Evolutionary conservation across 30 jellyfish, hydroid and myxozoan species (phyloP), one percentile per base, ranked within the genome.

Genomic region (Nemopilema nomurai): DNA sequence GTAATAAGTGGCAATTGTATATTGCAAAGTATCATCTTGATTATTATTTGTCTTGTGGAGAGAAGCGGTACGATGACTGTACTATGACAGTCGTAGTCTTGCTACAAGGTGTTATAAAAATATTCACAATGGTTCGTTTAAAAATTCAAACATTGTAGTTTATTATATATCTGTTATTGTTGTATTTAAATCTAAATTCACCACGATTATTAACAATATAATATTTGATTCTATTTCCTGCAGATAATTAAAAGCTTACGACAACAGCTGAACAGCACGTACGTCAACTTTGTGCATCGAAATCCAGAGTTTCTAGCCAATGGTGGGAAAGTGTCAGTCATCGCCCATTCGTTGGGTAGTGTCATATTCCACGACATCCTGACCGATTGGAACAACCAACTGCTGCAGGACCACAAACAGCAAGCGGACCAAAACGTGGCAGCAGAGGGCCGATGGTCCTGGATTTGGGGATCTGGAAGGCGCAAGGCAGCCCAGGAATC

Each of bases 311-410:
- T 94, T 63, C 88, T 32, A 31, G 86, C 87, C 33, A 80, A 82
- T 51, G 91, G 91, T 29, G 99, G 99, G 51, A 89, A 85, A 82
- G 97, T 94, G 1, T 94, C 99, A 16, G 90, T 94, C 28, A 86
- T 94, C 22, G 96, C 99, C 0, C 99, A 94, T 65, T 94, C 99
- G 18, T 92, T 94, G 73, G 99, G 99, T 1, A 94, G 99, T 75
- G 99, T 94, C 32, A 89, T 94, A 41, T 73, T 94, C 53, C 96
- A 94, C 72, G 98, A 93, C 62, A 83, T 93, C 17, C 83, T 93
- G 70, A 88, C 87, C 19, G 69, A 78, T 23, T 93, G 98, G 98
- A 93, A 93, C 83, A 68, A 92, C 24, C 90, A 88, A 69, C 67
- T 93, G 74, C 74, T 93, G 29, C 90, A 88, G 29, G 85, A 89